These are phyloP conservation scores for Neuroterus valhalla DNA, from an alignment of 1,140 invertebrate species.

Conservation along the genomic window DNA sequence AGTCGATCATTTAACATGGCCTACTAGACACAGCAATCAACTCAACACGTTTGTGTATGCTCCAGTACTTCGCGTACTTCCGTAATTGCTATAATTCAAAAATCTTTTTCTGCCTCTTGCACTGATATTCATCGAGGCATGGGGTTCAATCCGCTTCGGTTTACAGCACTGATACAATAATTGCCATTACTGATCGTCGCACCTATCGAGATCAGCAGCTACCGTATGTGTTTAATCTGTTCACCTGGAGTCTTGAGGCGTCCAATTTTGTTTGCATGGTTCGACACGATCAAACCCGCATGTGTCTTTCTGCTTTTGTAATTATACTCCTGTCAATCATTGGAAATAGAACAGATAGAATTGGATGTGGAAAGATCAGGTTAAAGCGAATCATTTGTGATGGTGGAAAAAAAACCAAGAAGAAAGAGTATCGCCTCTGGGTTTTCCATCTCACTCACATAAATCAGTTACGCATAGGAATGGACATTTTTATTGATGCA, in stretches of 20 bases:
- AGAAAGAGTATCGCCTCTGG: neutral
- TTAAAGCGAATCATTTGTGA: neutral
- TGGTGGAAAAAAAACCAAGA: neutral
- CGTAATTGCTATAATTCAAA: slow-evolving; percentile 25
- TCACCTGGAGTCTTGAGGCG: neutral
- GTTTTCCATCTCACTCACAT: neutral
- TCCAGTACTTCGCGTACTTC: slow-evolving; percentile 5
- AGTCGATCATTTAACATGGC: slow-evolving; percentile 2
- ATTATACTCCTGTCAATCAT: slow-evolving; percentile 60
- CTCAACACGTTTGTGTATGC: slow-evolving; percentile 22
- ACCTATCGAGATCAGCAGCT: neutral
- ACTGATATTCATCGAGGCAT: slow-evolving; percentile 1
- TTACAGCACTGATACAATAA: slow-evolving; percentile 6
- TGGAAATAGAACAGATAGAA: slow-evolving; percentile 62
- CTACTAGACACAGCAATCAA: neutral
- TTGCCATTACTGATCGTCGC: neutral
- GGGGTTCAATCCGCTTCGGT: slow-evolving; percentile 3
- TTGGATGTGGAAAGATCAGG: slow-evolving; percentile 30
- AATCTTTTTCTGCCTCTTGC: neutral
- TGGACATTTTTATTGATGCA: too few species aligned
- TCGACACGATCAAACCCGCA: slow-evolving; percentile 46
- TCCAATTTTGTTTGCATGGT: slow-evolving; percentile 34
- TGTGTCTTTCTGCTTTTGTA: slow-evolving; percentile 49
- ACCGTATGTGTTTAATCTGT: neutral
- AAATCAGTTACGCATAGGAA: neutral